phyloP scores from a whole-genome alignment of 2,888 invertebrate genomes.

The Phlogophora meticulosa region DNA sequence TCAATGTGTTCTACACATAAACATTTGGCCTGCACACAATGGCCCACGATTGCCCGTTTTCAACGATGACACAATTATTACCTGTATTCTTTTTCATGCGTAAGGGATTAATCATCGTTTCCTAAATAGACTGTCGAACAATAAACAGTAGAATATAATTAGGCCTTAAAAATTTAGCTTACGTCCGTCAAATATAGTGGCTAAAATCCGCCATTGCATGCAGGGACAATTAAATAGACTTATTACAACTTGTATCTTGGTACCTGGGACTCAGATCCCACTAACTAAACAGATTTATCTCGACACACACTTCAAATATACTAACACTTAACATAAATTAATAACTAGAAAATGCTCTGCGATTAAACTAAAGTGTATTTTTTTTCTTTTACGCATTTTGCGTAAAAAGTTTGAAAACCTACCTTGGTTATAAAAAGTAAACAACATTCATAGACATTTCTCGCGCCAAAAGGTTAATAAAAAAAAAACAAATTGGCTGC shows the following conservation, averaged over 20 bases:
- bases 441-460: not conserved
- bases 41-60: conserved; percentile 13
- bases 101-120: too few relatives aligned
- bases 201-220: conserved; percentile 23
- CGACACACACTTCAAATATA: conserved; percentile 20
- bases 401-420: not conserved
- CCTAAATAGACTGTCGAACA: too few relatives aligned
- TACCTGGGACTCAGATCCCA: conserved; percentile 15
- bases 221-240: conserved; percentile 1
- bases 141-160: too few relatives aligned
- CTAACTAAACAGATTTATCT: conserved; percentile 24
- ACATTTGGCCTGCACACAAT: conserved; percentile 20
- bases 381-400: conserved; percentile 10
- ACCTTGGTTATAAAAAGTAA: conserved; percentile 1
- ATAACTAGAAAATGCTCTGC: conserved; percentile 61
- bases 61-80: too few relatives aligned
- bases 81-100: not conserved
- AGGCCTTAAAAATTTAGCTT: not conserved
- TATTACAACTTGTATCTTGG: conserved; percentile 36
- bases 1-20: conserved; percentile 45
- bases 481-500: conserved; percentile 43
- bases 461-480: not conserved
- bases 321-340: conserved; percentile 43
- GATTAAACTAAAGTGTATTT: conserved; percentile 16
- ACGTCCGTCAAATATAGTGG: not conserved